phyloP scores from a whole-genome alignment of 2,797 vertebrate species.

The Petrocephalus schoutedeni region DNA sequence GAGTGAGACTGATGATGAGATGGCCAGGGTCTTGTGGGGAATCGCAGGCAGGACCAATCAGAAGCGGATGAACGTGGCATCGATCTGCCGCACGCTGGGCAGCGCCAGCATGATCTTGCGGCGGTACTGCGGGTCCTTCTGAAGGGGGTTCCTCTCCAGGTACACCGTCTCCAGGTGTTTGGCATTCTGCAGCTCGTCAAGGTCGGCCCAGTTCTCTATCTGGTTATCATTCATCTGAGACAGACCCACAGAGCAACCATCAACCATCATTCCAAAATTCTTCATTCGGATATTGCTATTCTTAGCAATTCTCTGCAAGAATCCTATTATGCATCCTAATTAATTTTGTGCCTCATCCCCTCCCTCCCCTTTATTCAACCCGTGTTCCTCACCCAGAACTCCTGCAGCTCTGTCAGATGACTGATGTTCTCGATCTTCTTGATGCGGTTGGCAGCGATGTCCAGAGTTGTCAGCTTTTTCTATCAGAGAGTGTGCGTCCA shows the following conservation, averaged over 20 bases:
- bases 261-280: neutral
- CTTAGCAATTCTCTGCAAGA: neutral
- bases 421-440: constrained; percentile 96
- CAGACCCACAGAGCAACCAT: neutral
- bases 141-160: constrained; percentile 90
- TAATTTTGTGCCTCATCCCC: neutral
- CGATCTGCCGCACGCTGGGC: constrained; percentile 90
- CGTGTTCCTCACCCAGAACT: constrained; percentile 82
- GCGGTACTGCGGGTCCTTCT: constrained; percentile 95
- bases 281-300: neutral
- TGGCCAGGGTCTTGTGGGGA: neutral
- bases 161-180: constrained; percentile 89
- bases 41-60: constrained; percentile 55
- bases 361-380: neutral
- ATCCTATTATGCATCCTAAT: neutral
- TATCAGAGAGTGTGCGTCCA: constrained; percentile 41
- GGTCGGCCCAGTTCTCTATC: constrained; percentile 91
- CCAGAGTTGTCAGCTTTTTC: constrained; percentile 96
- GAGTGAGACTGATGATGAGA: constrained; percentile 8
- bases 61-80: constrained; percentile 94
- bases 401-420: constrained; percentile 90
- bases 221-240: constrained; percentile 96
- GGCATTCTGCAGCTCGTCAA: constrained; percentile 91
- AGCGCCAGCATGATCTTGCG: constrained; percentile 95
- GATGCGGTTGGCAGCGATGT: constrained; percentile 91